Base-by-base conservation (phyloP, 2,797 vertebrate genomes). In the Danio choprae region DNA sequence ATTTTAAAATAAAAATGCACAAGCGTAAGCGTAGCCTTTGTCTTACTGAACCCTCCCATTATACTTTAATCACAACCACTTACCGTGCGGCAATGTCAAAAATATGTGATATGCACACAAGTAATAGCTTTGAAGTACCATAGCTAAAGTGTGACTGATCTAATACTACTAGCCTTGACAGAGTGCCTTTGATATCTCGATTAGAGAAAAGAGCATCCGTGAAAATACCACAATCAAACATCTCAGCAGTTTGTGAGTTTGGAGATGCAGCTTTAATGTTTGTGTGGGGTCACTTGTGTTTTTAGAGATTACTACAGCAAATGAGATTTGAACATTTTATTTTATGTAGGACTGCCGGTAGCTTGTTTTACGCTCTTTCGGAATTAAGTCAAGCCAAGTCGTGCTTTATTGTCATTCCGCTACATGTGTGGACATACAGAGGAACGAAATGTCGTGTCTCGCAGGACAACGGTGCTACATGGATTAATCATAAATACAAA, bases 111-210 rank as follows among this genome's bases (percentile, higher is more conserved):
- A 56, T 20, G 10, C 29, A 46, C 41, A 15, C 74, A 29, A 67
- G 63, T 58, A 67, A 75, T 56, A 36, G 41, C 20, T 67, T 64
- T 68, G 51, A 38, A 59, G 56, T 15, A 16, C 16, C 53, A 36
- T 59, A 48, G 56, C 36, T 60, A 50, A 60, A 50, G 56, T 5
- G 15, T 53, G 55, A 79, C 55, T 40, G 73, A 73, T 87, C 88
- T 86, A 90, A 82, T 29, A 29, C 29, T 84, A 87, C 84, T 89
- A 87, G 91, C 82, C 86, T 86, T 85, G 81, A 87, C 88, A 86
- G 78, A 43, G 89, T 89, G 92, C 88, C 90, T 89, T 75, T 75
- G 84, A 89, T 88, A 86, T 85, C 53, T 82, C 6, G 43, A 80
- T 74, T 67, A 80, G n/a, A 74, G 79, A 38, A 77, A 70, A 82